These are phyloP conservation scores for Scomberomorus guttatus DNA, from an alignment of 2,797 vertebrate species.

Conservation along the genomic window DNA sequence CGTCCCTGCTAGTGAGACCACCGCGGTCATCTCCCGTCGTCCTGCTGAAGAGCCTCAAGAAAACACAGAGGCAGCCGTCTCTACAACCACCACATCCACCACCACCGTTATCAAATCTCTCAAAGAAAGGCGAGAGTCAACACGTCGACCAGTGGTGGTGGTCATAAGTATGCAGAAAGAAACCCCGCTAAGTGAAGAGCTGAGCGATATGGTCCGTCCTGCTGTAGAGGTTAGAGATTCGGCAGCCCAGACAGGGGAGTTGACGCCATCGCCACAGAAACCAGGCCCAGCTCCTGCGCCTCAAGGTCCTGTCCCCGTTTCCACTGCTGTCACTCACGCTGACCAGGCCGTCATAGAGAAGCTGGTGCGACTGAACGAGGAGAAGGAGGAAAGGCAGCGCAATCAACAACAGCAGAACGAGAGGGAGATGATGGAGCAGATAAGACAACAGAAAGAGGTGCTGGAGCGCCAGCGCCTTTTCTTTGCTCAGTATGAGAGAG, in stretches of 20 bases:
- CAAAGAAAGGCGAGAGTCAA: conserved; percentile 73
- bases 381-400: conserved; percentile 92
- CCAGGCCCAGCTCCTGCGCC: conserved; percentile 19
- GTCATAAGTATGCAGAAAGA: conserved; percentile 88
- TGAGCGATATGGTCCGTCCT: conserved; percentile 39
- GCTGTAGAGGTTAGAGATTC: conserved; percentile 58
- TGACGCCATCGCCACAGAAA: conserved; percentile 38
- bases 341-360: conserved; percentile 77
- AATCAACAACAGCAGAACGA: conserved; percentile 92
- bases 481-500: conserved; percentile 86
- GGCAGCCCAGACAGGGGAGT: conserved; percentile 61
- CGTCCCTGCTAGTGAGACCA: conserved; percentile 86
- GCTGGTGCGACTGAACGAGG: conserved; percentile 91
- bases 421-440: conserved; percentile 96
- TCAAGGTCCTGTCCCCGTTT: conserved; percentile 13
- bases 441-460: conserved; percentile 90
- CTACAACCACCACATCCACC: conserved; percentile 20
- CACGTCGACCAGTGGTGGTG: conserved; percentile 83
- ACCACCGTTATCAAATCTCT: conserved; percentile 43
- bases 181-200: conserved; percentile 62
- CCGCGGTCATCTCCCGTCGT: conserved; percentile 34
- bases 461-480: conserved; percentile 89
- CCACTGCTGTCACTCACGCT: conserved; percentile 35
- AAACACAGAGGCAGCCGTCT: conserved; percentile 35
- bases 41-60: conserved; percentile 72